These are phyloP conservation scores for Piaya cayana DNA, from an alignment of 2,113 vertebrate species.

Conservation along the genomic window DNA sequence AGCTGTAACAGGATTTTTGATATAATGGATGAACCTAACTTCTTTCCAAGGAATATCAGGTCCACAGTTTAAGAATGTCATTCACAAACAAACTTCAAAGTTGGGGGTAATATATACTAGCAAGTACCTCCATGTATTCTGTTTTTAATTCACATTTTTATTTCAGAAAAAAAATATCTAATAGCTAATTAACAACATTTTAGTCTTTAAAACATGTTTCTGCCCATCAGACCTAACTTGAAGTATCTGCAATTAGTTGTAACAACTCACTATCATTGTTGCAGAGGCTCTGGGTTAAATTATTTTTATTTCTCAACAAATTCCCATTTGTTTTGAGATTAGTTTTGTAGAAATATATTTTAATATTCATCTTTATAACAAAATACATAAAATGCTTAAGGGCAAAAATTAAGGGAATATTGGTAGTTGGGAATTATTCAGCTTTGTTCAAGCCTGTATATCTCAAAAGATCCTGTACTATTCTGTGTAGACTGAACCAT, in stretches of 20 bases:
- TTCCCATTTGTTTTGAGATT: not conserved
- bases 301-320: not conserved
- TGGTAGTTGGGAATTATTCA: not conserved
- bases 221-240: not conserved
- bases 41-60: not conserved
- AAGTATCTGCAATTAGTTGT: not conserved
- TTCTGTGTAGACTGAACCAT: not conserved
- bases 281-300: not conserved
- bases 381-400: not conserved
- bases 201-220: not conserved
- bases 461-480: not conserved
- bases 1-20: not conserved
- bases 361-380: not conserved
- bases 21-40: not conserved
- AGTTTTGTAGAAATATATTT: not conserved
- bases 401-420: not conserved
- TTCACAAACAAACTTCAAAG: not conserved
- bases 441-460: not conserved
- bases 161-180: not conserved
- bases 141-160: not conserved
- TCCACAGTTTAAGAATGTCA: not conserved
- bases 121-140: not conserved
- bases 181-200: not conserved
- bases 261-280: not conserved
- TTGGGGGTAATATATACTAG: not conserved